Evolutionary conservation across 2,888 invertebrate species (phyloP).

Genomic region (Diarsia brunnea): DNA sequence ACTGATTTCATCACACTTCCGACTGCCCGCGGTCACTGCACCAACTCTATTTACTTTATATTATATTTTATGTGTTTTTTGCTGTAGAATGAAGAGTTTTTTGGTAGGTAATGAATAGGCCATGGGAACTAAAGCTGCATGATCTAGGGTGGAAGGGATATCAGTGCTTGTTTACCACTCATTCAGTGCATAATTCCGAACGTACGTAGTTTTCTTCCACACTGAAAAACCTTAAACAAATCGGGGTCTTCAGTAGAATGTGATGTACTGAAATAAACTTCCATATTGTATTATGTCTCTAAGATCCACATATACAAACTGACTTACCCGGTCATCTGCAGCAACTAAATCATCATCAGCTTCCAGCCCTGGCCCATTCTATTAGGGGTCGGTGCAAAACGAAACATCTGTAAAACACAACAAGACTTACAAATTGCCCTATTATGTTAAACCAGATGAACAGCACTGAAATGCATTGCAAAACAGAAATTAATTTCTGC

Average conservation of each 20-base stretch:
- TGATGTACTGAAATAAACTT: too few species aligned
- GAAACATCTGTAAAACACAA: neutral
- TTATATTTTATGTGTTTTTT: slow-evolving; percentile 26
- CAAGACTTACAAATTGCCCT: neutral
- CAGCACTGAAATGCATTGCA: neutral
- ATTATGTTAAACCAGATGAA: neutral
- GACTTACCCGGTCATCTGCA: too few species aligned
- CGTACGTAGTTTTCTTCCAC: too few species aligned
- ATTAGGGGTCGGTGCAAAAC: too few species aligned
- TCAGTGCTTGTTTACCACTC: neutral
- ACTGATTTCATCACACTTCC: slow-evolving; percentile 86
- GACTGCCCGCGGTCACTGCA: slow-evolving; percentile 71
- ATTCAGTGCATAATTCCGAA: neutral
- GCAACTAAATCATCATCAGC: too few species aligned
- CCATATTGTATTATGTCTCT: too few species aligned
- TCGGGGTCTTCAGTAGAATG: too few species aligned
- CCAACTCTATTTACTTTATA: slow-evolving; percentile 53
- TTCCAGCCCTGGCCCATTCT: too few species aligned
- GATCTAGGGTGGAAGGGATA: neutral
- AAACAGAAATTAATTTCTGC: too few species aligned
- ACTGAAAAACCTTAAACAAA: neutral
- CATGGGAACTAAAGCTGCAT: slow-evolving; percentile 7
- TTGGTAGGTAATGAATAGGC: neutral
- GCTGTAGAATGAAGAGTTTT: neutral
- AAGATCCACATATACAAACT: neutral